Percentiles rank a stretch among this genome's conserved stretches.
Evolutionary conservation across 2,113 vertebrate species (phyloP).

Genomic region (Ictidomys tridecemlineatus): DNA sequence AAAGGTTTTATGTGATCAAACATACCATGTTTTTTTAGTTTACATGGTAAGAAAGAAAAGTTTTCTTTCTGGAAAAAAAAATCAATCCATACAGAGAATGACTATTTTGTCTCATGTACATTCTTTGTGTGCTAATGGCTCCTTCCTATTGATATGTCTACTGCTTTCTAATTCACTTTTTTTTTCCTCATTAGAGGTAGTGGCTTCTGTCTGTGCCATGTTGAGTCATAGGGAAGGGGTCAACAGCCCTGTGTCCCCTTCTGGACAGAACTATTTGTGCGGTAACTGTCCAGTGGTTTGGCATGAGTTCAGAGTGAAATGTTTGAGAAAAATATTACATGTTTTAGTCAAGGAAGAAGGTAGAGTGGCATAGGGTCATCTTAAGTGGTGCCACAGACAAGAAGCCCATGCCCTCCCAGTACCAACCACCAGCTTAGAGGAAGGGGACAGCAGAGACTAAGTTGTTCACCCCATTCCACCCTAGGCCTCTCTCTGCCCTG

Average conservation of each 20-base stretch:
- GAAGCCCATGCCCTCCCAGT: conserved; percentile 87
- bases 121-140: not conserved
- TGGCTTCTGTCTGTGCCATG: not conserved
- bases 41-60: not conserved
- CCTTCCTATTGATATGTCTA: fast-evolving
- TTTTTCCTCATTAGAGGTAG: not conserved
- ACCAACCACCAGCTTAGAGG: conserved; percentile 91
- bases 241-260: not conserved
- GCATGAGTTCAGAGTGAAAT: not conserved
- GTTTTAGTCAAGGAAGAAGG: conserved; percentile 94
- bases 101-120: not conserved
- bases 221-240: not conserved
- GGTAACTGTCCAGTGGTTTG: not conserved
- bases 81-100: not conserved
- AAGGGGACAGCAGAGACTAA: not conserved
- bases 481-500: not conserved
- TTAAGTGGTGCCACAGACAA: conserved; percentile 93
- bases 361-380: conserved; percentile 92
- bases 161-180: not conserved
- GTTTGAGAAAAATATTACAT: conserved; percentile 88
- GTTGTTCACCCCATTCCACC: too few relatives aligned
- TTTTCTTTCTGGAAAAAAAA: not conserved
- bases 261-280: not conserved
- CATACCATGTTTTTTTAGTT: fast-evolving
- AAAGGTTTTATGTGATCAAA: not conserved